phyloP scores from a whole-genome alignment of 2,888 invertebrate genomes.

The Calameuta idolon region DNA sequence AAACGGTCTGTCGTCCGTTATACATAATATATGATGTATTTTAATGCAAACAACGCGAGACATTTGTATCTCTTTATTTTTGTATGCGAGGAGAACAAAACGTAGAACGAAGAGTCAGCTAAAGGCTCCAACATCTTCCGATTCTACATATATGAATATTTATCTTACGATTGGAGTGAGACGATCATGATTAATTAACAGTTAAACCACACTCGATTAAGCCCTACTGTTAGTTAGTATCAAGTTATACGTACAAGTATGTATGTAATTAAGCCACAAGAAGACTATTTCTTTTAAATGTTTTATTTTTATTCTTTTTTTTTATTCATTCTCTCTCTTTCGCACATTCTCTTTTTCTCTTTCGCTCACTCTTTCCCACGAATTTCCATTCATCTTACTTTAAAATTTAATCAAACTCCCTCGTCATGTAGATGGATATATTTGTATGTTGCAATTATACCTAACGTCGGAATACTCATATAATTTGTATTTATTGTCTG shows the following conservation, averaged over 20 bases:
- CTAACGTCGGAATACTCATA: not conserved
- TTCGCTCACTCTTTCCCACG: not conserved
- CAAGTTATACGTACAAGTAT: not conserved
- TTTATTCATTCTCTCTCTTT: not conserved
- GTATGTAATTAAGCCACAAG: not conserved
- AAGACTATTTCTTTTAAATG: constrained; percentile 13
- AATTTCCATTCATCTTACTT: not conserved
- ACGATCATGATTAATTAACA: not conserved
- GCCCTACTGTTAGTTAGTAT: not conserved
- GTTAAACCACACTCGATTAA: not conserved
- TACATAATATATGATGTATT: not conserved
- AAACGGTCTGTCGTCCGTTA: not conserved
- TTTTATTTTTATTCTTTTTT: not conserved
- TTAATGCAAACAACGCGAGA: not conserved
- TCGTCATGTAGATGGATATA: not conserved
- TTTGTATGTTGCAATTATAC: not conserved
- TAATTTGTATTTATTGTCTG: not conserved
- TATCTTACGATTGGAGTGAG: not conserved
- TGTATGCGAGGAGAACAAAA: not conserved
- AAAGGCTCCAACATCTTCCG: not conserved
- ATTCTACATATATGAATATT: not conserved
- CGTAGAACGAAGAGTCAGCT: not conserved
- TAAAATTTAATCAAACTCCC: not conserved
- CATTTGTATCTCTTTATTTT: not conserved
- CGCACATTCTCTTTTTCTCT: not conserved